phyloP scores from a whole-genome alignment of 2,888 invertebrate species.

The Germaria angustata region DNA sequence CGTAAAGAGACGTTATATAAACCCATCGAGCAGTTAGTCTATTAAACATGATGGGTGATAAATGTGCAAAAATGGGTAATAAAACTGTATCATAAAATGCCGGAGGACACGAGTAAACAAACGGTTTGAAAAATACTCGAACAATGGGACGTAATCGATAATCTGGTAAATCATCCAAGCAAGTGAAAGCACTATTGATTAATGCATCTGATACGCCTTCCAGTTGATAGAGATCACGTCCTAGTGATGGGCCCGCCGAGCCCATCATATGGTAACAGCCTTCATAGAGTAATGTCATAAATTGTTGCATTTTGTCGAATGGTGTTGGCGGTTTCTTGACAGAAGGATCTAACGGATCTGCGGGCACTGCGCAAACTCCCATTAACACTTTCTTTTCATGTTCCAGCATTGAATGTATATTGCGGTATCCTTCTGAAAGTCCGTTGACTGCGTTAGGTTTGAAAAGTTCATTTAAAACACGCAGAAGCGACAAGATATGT shows the following conservation, averaged over 20 bases:
- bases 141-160: slow-evolving; percentile 91
- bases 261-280: slow-evolving; percentile 90
- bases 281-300: slow-evolving; percentile 89
- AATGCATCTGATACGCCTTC: slow-evolving; percentile 88
- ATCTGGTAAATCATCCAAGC: slow-evolving; percentile 87
- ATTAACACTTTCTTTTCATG: slow-evolving; percentile 89
- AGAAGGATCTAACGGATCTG: slow-evolving; percentile 80
- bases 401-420: slow-evolving; percentile 86
- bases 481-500: slow-evolving; percentile 88
- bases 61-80: slow-evolving; percentile 88
- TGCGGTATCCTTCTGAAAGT: slow-evolving; percentile 82
- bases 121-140: slow-evolving; percentile 91
- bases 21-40: slow-evolving; percentile 89
- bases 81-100: slow-evolving; percentile 88
- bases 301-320: slow-evolving; percentile 91
- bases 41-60: slow-evolving; percentile 87
- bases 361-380: slow-evolving; percentile 82
- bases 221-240: slow-evolving; percentile 90
- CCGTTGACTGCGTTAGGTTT: slow-evolving; percentile 84
- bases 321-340: slow-evolving; percentile 82
- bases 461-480: slow-evolving; percentile 90
- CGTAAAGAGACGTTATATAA: slow-evolving; percentile 87
- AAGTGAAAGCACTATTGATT: slow-evolving; percentile 82
- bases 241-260: slow-evolving; percentile 88
- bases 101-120: slow-evolving; percentile 91